Base-by-base conservation (phyloP, 2,888 invertebrate species). In the Congeria kusceri region DNA sequence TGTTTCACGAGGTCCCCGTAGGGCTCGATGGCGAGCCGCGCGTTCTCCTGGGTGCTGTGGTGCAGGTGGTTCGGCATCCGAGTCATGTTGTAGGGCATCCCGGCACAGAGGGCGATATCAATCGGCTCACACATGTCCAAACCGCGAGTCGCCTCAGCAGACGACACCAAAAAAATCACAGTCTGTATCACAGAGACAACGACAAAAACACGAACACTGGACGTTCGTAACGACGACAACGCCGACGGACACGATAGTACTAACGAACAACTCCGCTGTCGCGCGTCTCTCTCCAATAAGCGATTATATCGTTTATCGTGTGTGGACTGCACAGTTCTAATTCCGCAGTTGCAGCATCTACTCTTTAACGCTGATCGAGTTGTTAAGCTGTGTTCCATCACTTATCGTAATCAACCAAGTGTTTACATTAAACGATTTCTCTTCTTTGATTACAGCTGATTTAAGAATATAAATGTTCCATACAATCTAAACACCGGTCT, bases 61-160 rank as follows among this genome's bases (percentile, higher is more conserved):
- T 89, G 87, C 27, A 91, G 73, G 44, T 90, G 84, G 72, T 92
- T 92, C 5, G 92, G 92, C 91, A 92, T 92, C 61, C 88, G 80
- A 0, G 92, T 92, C 89, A 91, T 87, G 79, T 92, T 92, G 79
- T 91, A 92, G 9, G 90, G 91, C 92, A 92, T 91, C 23, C 85
- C 76, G 20, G 86, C 83, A 58, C 92, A 92, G 84, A 90, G 78
- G 0, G 91, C 90, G 15, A 92, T 90, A 29, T 86, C 82, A 18
- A 92, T 89, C 1, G 88, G 88, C 73, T 92, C 91, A 78, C 92
- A 92, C 63, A 87, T 88, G 65, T 90, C 90, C 44, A 80, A 66
- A 13, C 80, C 80, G 11, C 70, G 68, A 49, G 76, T 68, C 20
- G 69, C 27, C 28, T 69, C 63, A 25, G 46, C 47, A 18, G 27